Conservation (phyloP, 2,888 invertebrate genomes). For the Deilephila elpenor region DNA sequence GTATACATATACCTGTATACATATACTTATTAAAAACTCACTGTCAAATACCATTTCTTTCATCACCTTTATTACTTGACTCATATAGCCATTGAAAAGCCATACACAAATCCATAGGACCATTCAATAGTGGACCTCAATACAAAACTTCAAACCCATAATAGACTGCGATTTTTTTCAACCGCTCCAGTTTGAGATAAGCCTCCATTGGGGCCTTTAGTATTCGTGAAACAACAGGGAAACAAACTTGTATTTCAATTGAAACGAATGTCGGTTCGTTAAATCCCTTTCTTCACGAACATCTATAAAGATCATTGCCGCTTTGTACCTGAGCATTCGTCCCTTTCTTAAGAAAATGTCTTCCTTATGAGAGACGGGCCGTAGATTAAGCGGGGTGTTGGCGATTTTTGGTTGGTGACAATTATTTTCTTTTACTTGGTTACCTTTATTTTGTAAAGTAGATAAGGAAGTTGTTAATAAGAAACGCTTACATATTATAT, state of each 20-base stretch:
- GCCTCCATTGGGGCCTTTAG: conserved; percentile 28
- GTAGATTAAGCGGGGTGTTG: not conserved
- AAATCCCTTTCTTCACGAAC: conserved; percentile 45
- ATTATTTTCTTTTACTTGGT: too few species aligned
- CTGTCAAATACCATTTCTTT: too few species aligned
- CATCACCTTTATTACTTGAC: too few species aligned
- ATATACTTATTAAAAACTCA: too few species aligned
- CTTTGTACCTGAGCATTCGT: conserved; percentile 34
- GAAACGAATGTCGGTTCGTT: conserved; percentile 53
- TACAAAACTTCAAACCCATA: conserved; percentile 17
- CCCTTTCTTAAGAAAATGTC: conserved; percentile 32
- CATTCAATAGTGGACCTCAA: not conserved
- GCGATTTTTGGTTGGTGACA: not conserved
- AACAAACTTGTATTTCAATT: conserved; percentile 47
- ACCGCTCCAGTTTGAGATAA: conserved; percentile 25
- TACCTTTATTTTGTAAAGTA: too few species aligned
- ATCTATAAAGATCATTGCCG: conserved; percentile 34
- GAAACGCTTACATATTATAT: too few species aligned
- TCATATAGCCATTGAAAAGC: not conserved
- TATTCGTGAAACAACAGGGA: conserved; percentile 40
- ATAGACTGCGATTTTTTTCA: conserved; percentile 10
- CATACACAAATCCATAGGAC: not conserved
- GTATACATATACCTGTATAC: too few species aligned
- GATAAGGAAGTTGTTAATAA: too few species aligned
- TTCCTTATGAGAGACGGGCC: conserved; percentile 31